phyloP scores from a whole-genome alignment of 2,113 vertebrate genomes.

The Zingel zingel region DNA sequence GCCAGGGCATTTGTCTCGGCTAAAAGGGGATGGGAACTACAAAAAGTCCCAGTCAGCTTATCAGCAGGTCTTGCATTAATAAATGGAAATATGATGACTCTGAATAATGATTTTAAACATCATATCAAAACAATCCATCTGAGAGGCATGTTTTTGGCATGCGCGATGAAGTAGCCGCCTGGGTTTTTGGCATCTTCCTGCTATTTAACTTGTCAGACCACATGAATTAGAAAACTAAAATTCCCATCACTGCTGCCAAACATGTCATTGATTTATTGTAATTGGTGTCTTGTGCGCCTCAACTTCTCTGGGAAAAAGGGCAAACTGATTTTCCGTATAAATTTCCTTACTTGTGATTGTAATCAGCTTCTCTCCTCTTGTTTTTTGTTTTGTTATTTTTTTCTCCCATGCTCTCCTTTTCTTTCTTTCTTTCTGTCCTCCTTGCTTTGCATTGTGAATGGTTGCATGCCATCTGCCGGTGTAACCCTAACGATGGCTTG shows the following conservation, averaged over 20 bases:
- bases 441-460: conserved; percentile 95
- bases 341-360: conserved; percentile 93
- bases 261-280: conserved; percentile 24
- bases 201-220: conserved; percentile 16
- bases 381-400: conserved; percentile 86
- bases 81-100: neutral
- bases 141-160: conserved; percentile 22
- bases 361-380: conserved; percentile 95
- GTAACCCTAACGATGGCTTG: conserved; percentile 98
- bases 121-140: neutral
- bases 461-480: conserved; percentile 98
- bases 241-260: conserved; percentile 52
- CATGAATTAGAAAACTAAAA: conserved; percentile 10
- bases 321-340: conserved; percentile 92
- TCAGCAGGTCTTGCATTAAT: neutral
- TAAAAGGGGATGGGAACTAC: conserved; percentile 33
- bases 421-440: conserved; percentile 84
- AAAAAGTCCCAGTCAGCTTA: conserved; percentile 9
- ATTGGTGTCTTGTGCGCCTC: conserved; percentile 36
- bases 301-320: conserved; percentile 90
- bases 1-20: conserved; percentile 19
- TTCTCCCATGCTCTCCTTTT: conserved; percentile 86
- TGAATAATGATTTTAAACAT: neutral
- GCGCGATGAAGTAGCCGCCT: neutral
- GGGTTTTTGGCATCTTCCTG: conserved; percentile 12